Conservation (phyloP, 2,888 invertebrate species). For the Linyphia triangularis region DNA sequence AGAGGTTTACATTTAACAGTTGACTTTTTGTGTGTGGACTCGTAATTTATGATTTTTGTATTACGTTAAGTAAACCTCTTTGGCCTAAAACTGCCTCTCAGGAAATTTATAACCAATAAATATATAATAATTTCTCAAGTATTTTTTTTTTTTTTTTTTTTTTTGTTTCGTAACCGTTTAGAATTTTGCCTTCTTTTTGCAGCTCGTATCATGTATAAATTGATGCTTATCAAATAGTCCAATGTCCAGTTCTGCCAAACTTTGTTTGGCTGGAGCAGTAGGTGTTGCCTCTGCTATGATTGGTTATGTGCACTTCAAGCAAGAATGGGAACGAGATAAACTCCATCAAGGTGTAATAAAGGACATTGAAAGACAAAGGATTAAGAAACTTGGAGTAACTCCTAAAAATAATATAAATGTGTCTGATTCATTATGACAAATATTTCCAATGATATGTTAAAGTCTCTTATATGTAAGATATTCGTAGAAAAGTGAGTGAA, state of each 20-base stretch:
- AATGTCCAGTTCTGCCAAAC: slow-evolving; percentile 55
- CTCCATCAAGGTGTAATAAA: slow-evolving; percentile 67
- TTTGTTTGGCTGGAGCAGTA: slow-evolving; percentile 22
- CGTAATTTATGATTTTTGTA: too few species aligned
- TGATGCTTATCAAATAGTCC: neutral
- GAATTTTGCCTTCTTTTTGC: neutral
- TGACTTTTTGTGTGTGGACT: too few species aligned
- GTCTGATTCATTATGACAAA: slow-evolving; percentile 18
- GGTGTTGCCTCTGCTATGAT: slow-evolving; percentile 24
- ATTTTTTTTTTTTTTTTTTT: too few species aligned
- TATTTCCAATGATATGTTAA: neutral
- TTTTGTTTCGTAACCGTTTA: too few species aligned
- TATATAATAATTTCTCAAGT: too few species aligned
- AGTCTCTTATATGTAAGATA: neutral
- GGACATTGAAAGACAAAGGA: slow-evolving; percentile 65
- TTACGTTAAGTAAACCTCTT: too few species aligned
- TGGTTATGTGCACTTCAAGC: slow-evolving; percentile 69
- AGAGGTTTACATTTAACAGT: too few species aligned
- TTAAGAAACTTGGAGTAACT: slow-evolving; percentile 22
- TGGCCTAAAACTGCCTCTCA: too few species aligned
- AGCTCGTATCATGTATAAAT: neutral
- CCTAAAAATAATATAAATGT: neutral
- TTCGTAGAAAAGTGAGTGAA: neutral
- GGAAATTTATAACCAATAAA: too few species aligned
- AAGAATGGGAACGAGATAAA: slow-evolving; percentile 65